Evolutionary conservation across 1,140 invertebrate genomes (phyloP), one percentile per base, ranked within the genome.

Genomic region (Chionoecetes opilio): DNA sequence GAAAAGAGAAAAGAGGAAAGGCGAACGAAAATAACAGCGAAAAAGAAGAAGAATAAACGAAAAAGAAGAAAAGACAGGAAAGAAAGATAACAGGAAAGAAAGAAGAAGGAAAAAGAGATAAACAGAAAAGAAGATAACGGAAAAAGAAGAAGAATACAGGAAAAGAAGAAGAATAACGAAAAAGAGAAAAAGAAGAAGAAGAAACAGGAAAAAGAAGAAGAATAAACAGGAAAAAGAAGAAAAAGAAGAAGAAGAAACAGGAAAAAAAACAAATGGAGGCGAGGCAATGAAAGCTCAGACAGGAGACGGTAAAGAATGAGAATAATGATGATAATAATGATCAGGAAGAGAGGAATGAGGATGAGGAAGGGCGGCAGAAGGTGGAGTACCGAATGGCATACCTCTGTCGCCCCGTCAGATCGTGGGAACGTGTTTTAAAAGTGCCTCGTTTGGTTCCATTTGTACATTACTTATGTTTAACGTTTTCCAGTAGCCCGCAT

Each of bases 391-490:
- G 17, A 35, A 87, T 34, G 37, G 37, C 85, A 87, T 37, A 34
- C 31, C 32, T 37, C 14, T 21, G 85, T 34, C 31, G n/a, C 9
- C 34, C 34, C 37, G 32, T 87, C 37, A 38, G 32, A 26, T 87
- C 37, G 85, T 87, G 85, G 32, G 34, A 38, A 37, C 37, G 29
- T 87, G 29, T 87, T 29, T 87, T 38, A 34, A 38, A 87, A 87
- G 32, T 34, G 17, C 37, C 32, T 87, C 26, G 14, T 31, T 87
- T 34, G 21, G 32, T 34, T n/a, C 37, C 37, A 53, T 87, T 87
- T 87, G 34, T 87, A 37, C 85, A 87, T 37, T 87, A 87, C 32
- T 87, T 31, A 32, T 34, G 29, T 34, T 75, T 75, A 75, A 75
- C n/a, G 63, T 75, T 53, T n/a, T 75, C 63, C 63, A 75, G 63